phyloP scores from a whole-genome alignment of 2,888 invertebrate genomes.

The Beris chalybata region DNA sequence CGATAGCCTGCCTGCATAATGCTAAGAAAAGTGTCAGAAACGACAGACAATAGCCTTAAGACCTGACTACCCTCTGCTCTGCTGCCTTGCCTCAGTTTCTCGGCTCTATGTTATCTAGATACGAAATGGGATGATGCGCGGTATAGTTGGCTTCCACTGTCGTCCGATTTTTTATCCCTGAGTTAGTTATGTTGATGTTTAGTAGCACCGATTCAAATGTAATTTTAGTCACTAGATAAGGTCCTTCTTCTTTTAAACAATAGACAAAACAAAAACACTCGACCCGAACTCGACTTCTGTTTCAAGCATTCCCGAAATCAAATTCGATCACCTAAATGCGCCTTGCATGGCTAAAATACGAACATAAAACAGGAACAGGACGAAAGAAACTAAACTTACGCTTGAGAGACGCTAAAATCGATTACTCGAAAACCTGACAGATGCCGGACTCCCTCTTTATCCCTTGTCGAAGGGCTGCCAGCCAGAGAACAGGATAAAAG shows the following conservation, averaged over 20 bases:
- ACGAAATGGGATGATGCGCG: slow-evolving; percentile 28
- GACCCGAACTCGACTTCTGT: no score
- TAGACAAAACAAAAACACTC: no score
- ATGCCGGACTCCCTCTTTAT: slow-evolving; percentile 30
- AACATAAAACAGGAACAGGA: not conserved
- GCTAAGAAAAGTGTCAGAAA: slow-evolving; percentile 35
- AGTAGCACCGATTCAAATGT: no score
- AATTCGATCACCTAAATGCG: no score
- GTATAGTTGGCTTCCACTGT: slow-evolving; percentile 4
- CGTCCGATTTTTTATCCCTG: slow-evolving; percentile 16
- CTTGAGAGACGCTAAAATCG: slow-evolving; percentile 31
- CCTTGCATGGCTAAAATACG: no score
- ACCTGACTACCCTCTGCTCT: slow-evolving; percentile 11
- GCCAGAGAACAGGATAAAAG: slow-evolving; percentile 27
- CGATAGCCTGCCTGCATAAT: slow-evolving; percentile 29
- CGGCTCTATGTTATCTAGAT: slow-evolving; percentile 24
- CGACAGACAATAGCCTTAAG: slow-evolving; percentile 35
- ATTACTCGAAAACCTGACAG: slow-evolving; percentile 31
- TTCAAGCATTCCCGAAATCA: no score
- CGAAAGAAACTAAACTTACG: slow-evolving; percentile 15
- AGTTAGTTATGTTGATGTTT: slow-evolving; percentile 14
- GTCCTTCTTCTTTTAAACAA: no score
- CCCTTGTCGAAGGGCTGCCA: slow-evolving; percentile 30
- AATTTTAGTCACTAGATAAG: no score
- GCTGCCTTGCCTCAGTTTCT: no score